phyloP scores from a whole-genome alignment of 2,113 vertebrate species.

The Lamprologus sp. region DNA sequence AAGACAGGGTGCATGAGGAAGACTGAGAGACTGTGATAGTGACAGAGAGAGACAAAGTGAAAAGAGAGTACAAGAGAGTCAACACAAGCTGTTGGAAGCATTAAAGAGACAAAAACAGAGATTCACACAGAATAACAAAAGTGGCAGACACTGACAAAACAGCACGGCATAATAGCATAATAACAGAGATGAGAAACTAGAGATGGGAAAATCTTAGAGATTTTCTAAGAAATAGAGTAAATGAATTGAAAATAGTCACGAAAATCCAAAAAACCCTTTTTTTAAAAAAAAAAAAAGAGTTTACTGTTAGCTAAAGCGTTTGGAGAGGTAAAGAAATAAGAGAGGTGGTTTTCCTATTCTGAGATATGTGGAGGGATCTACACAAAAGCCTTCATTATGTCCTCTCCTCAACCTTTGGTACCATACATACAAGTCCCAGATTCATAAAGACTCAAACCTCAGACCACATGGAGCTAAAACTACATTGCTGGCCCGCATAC shows the following conservation, averaged over 20 bases:
- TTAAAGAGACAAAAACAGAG: not conserved
- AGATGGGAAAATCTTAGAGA: not conserved
- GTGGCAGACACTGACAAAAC: not conserved
- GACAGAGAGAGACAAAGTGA: not conserved
- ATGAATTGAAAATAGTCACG: not conserved
- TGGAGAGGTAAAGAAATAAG: slow-evolving; percentile 71
- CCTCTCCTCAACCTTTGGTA: not conserved
- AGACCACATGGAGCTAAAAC: slow-evolving; percentile 12
- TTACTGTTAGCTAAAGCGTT: slow-evolving; percentile 61
- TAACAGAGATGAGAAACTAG: not conserved
- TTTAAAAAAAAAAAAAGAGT: not conserved
- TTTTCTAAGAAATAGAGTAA: not conserved
- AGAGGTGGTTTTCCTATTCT: slow-evolving; percentile 8
- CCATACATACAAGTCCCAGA: not conserved
- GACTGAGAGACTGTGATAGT: slow-evolving; percentile 2
- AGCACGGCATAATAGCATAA: not conserved
- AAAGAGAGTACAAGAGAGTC: not conserved
- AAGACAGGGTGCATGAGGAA: not conserved
- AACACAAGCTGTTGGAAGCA: not conserved
- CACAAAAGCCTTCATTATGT: slow-evolving; percentile 29
- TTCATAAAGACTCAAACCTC: slow-evolving; percentile 17
- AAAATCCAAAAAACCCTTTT: not conserved
- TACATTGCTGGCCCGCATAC: not conserved
- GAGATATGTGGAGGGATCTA: not conserved
- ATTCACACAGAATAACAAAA: not conserved